phyloP scores from a whole-genome alignment of 37 sponge, comb jelly and placozoan species.

The Ephydatia muelleri region DNA sequence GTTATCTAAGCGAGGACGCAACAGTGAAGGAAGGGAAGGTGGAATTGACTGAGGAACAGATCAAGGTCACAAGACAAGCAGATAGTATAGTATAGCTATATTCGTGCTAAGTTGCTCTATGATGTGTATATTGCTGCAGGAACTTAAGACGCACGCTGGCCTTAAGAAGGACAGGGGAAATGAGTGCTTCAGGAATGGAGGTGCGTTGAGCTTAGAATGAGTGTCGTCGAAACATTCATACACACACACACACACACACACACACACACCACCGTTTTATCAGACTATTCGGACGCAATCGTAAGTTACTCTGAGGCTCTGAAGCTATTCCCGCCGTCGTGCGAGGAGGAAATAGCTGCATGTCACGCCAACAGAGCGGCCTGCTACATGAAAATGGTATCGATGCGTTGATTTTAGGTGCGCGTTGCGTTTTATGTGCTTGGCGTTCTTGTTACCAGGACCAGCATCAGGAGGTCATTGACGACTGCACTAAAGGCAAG shows the following conservation, averaged over 20 bases:
- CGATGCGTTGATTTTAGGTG: neutral
- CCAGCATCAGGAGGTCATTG: constrained; percentile 58
- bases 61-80: constrained; percentile 33
- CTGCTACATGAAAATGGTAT: constrained; percentile 73
- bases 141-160: constrained; percentile 51
- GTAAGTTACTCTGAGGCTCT: constrained; percentile 65
- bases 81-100: neutral
- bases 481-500: constrained; percentile 77
- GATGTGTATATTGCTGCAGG: constrained; percentile 9
- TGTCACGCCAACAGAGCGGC: constrained; percentile 85
- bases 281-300: constrained; percentile 70
- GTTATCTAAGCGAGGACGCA: constrained; percentile 44
- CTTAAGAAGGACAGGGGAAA: constrained; percentile 67
- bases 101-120: neutral
- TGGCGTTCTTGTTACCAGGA: constrained; percentile 13
- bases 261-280: neutral
- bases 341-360: constrained; percentile 64
- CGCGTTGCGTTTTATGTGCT: neutral
- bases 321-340: constrained; percentile 53
- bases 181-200: constrained; percentile 60
- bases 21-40: constrained; percentile 22
- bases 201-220: constrained; percentile 25
- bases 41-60: constrained; percentile 74
- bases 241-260: neutral
- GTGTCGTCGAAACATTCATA: neutral